phyloP scores from a whole-genome alignment of 2,888 invertebrate genomes.

The Eupeodes latifasciatus region DNA sequence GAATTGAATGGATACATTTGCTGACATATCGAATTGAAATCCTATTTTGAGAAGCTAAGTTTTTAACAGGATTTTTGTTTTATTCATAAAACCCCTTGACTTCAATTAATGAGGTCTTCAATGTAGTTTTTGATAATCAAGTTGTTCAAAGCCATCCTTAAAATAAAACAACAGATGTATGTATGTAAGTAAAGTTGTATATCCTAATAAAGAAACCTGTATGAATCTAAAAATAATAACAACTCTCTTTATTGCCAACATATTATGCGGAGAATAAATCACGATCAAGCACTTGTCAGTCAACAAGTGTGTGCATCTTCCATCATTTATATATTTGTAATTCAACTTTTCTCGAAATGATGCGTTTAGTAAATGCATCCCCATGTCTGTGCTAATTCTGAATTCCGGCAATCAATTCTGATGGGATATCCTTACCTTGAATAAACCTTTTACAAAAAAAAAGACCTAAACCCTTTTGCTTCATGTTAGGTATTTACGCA shows the following conservation, averaged over 20 bases:
- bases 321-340: neutral
- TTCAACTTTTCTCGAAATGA: conserved; percentile 29
- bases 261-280: neutral
- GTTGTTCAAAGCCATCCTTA: no score
- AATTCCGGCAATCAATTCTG: conserved; percentile 49
- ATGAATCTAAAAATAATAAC: neutral
- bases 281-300: conserved; percentile 35
- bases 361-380: conserved; percentile 50
- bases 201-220: neutral
- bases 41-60: no score
- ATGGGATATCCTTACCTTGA: conserved; percentile 57
- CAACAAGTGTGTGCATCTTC: conserved; percentile 10
- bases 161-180: no score
- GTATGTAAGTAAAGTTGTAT: no score
- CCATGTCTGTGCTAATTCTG: conserved; percentile 21
- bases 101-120: no score
- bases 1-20: no score
- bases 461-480: conserved; percentile 19
- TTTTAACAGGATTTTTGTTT: no score
- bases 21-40: no score
- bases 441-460: conserved; percentile 41
- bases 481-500: conserved; percentile 64
- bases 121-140: no score
- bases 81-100: no score
- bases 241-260: neutral